Percentiles rank a stretch among this genome's conserved stretches.
Conservation (phyloP, 2,888 invertebrate genomes). For the Stratiomys singularior region DNA sequence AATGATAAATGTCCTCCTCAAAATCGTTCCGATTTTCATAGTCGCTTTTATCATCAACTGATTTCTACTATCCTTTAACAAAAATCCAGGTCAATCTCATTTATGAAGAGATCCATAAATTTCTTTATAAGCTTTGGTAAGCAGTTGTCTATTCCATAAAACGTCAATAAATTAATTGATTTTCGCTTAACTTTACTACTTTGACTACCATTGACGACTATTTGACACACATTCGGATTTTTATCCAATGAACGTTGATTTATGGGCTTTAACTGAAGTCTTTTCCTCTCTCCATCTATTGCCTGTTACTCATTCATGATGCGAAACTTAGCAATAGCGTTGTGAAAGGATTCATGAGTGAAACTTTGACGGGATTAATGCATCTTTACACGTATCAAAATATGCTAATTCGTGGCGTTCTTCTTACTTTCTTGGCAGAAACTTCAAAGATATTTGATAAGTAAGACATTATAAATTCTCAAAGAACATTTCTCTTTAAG, state of each 20-base stretch:
- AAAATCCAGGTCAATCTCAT: constrained; percentile 8
- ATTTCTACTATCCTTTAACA: background rate
- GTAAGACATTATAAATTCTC: too few relatives aligned
- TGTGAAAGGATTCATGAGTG: too few relatives aligned
- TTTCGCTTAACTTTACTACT: constrained; percentile 13
- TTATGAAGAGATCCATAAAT: constrained; percentile 12
- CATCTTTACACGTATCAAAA: background rate
- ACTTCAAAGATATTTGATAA: too few relatives aligned
- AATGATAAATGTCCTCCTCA: too few relatives aligned
- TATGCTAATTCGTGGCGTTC: background rate
- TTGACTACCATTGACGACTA: constrained; percentile 6
- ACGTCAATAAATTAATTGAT: constrained; percentile 36
- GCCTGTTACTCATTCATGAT: background rate
- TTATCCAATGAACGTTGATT: constrained; percentile 11
- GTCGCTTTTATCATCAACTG: too few relatives aligned
- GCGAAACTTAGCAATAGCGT: too few relatives aligned
- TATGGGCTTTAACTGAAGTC: background rate
- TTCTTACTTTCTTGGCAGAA: too few relatives aligned
- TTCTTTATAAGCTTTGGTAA: background rate
- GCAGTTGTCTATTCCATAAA: constrained; percentile 3
- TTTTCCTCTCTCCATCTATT: background rate
- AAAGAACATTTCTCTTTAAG: too few relatives aligned
- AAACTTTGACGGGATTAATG: too few relatives aligned
- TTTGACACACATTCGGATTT: constrained; percentile 29
- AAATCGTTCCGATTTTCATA: too few relatives aligned